Conservation (phyloP, 2,113 vertebrate genomes). For the Dasypus novemcinctus region DNA sequence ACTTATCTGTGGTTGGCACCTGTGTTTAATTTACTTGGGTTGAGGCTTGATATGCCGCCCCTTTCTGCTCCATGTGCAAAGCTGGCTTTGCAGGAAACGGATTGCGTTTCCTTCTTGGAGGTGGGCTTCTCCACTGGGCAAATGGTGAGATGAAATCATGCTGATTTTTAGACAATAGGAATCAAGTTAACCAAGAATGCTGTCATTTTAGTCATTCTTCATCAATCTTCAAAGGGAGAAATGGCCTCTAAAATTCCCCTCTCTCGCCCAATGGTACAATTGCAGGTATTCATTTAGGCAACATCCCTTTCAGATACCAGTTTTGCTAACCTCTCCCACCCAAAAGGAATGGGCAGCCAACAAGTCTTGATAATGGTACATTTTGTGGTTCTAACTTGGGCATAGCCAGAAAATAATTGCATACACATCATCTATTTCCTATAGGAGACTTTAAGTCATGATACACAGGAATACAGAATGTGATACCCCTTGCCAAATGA, state of each 20-base stretch:
- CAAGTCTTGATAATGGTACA: neutral
- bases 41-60: neutral
- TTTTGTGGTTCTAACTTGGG: neutral
- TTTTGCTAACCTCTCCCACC: neutral
- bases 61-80: neutral
- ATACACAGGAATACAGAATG: neutral
- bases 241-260: neutral
- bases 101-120: neutral
- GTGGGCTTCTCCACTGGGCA: neutral
- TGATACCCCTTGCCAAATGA: neutral
- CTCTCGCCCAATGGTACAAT: neutral
- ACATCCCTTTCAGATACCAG: neutral
- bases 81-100: neutral
- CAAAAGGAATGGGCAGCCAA: neutral
- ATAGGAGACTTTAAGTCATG: neutral
- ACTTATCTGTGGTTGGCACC: neutral
- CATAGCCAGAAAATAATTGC: neutral
- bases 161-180: conserved; percentile 5
- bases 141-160: neutral
- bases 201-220: neutral
- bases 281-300: neutral
- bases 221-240: conserved; percentile 3
- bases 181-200: neutral
- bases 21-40: neutral
- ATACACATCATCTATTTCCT: neutral